phyloP scores from a whole-genome alignment of 2,113 vertebrate species.

The Cairina moschata region DNA sequence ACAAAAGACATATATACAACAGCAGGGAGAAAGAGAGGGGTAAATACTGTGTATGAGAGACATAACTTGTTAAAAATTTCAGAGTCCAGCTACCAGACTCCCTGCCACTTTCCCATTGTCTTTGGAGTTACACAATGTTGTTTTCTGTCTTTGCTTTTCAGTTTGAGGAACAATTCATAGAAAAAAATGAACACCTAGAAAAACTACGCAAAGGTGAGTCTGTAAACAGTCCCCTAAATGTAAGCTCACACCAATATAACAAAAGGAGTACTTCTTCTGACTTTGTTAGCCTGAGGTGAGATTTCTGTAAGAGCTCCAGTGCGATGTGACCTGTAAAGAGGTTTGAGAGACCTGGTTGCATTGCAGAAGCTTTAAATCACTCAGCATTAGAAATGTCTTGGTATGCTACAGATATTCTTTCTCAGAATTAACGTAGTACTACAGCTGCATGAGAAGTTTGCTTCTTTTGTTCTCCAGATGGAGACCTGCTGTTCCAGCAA shows the following conservation, averaged over 20 bases:
- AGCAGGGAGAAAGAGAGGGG: not conserved
- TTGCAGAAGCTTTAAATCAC: not conserved
- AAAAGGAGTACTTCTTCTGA: not conserved
- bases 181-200: conserved; percentile 80
- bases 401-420: not conserved
- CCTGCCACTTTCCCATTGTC: not conserved
- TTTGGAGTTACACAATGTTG: not conserved
- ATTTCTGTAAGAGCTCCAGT: not conserved
- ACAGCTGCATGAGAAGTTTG: not conserved
- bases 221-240: not conserved
- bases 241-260: not conserved
- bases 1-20: not conserved
- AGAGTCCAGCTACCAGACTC: not conserved
- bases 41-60: not conserved
- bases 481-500: conserved; percentile 86
- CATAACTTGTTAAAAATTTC: not conserved
- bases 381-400: not conserved
- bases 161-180: conserved; percentile 89
- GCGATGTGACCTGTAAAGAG: not conserved
- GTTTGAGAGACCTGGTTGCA: not conserved
- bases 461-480: conserved; percentile 66
- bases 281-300: not conserved
- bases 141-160: conserved; percentile 62
- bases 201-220: conserved; percentile 83
- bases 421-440: not conserved